These are phyloP conservation scores for Phyllopteryx taeniolatus DNA, from an alignment of 2,113 vertebrate species.

Conservation along the genomic window DNA sequence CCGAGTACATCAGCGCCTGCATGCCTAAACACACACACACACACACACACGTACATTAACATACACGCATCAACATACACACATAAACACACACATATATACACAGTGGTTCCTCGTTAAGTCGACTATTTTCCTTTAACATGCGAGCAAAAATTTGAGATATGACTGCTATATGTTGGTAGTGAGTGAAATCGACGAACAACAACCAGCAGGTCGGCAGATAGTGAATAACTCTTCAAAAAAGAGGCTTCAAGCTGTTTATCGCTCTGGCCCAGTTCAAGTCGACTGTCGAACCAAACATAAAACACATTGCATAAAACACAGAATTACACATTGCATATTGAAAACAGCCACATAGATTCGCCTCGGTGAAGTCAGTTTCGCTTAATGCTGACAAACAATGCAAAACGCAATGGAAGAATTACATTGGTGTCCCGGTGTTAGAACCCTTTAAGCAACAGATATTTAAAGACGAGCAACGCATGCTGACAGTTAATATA, in stretches of 20 bases:
- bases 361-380: not conserved
- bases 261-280: not conserved
- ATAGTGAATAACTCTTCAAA: not conserved
- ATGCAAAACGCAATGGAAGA: not conserved
- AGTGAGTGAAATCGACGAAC: not conserved
- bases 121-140: not conserved
- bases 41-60: not conserved
- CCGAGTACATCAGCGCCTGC: conserved; percentile 97
- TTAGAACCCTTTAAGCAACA: not conserved
- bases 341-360: not conserved
- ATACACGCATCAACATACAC: not conserved
- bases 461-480: not conserved
- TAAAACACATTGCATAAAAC: too few species aligned
- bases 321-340: not conserved
- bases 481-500: not conserved
- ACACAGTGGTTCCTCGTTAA: not conserved
- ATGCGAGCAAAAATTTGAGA: too few species aligned
- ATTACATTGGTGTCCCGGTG: not conserved
- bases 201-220: not conserved
- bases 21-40: conserved; percentile 77
- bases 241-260: not conserved
- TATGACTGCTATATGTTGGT: not conserved
- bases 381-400: not conserved
- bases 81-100: not conserved
- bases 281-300: not conserved